Evolutionary conservation across 2,113 vertebrate species (phyloP).

Genomic region (Hippocampus abdominalis): DNA sequence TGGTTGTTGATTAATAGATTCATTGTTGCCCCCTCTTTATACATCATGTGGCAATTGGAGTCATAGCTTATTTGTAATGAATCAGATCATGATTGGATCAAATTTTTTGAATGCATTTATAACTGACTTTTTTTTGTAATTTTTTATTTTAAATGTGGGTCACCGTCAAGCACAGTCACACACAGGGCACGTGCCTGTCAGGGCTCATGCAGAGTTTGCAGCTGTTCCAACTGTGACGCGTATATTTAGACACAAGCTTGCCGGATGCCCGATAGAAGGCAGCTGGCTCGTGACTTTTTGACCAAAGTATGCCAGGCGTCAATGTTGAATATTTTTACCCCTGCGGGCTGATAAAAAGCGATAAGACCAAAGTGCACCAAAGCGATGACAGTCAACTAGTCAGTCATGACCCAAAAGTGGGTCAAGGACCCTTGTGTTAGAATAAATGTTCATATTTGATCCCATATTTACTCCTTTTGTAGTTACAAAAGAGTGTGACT

Average conservation of each 20-base stretch:
- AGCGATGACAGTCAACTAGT: neutral
- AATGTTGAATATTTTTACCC: constrained; percentile 1
- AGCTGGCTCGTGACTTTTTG: constrained; percentile 60
- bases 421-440: neutral
- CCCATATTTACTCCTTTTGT: too few relatives aligned
- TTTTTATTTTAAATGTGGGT: constrained; percentile 16
- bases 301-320: constrained; percentile 35
- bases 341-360: neutral
- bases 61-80: too few relatives aligned
- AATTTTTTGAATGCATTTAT: neutral
- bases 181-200: constrained; percentile 40
- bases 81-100: too few relatives aligned
- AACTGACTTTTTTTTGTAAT: neutral
- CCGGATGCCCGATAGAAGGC: constrained; percentile 56
- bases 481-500: too few relatives aligned
- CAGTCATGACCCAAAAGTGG: neutral
- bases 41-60: too few relatives aligned
- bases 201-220: constrained; percentile 37
- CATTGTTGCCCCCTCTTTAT: too few relatives aligned
- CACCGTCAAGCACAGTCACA: constrained; percentile 37
- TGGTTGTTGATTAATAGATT: too few relatives aligned
- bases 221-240: constrained; percentile 57
- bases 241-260: constrained; percentile 71
- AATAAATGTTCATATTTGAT: too few relatives aligned
- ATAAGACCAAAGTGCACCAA: neutral